Evolutionary conservation across 2,888 invertebrate species (phyloP), one percentile per base, ranked within the genome.

Genomic region (Tiliacea citrago): DNA sequence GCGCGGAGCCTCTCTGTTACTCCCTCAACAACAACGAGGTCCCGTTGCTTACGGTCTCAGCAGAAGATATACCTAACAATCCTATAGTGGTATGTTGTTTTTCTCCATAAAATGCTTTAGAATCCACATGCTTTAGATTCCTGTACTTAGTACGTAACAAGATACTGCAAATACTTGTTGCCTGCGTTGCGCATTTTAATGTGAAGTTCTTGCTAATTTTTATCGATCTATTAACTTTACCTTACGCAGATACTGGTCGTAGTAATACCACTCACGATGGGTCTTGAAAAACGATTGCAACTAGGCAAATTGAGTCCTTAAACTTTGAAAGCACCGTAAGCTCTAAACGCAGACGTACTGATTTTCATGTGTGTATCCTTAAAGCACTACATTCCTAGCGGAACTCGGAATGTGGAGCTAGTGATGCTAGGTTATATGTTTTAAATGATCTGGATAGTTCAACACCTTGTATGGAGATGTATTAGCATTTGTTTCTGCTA

Each of bases 41-140:
- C 62, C 98, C 98, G 49, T 89, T 98, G 66, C 91, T 99, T 39
- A 98, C 98, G 6, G 97, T 98, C 72, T 98, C 98, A 42, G 97
- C 97, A 18, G 96, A 97, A 21, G 97, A 97, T 81, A 93, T 95
- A 10, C 93, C 95, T 12, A 88, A 91, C 24, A 97, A 97, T 90
- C 97, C 97, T 53, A 96, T 97, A 57, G 95, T 96, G 91, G 97
- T 97, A 88, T 83, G 91, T 70, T 65, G 73, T 58, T 78, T 84
- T 82, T 81, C 77, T 77, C 70, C 49, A 61, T 73, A 76, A 63
- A 77, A 75, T 75, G 42, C 71, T 68, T 73, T 70, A 79, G 70
- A 70, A 65, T 45, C 73, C 42, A 63, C 69, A 58, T 67, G 55
- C 58, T 62, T 84, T 51, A 57, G 67, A 73, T 84, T 75, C 67